Conservation (phyloP, 2,797 vertebrate genomes). For the Rallus crepitans region DNA sequence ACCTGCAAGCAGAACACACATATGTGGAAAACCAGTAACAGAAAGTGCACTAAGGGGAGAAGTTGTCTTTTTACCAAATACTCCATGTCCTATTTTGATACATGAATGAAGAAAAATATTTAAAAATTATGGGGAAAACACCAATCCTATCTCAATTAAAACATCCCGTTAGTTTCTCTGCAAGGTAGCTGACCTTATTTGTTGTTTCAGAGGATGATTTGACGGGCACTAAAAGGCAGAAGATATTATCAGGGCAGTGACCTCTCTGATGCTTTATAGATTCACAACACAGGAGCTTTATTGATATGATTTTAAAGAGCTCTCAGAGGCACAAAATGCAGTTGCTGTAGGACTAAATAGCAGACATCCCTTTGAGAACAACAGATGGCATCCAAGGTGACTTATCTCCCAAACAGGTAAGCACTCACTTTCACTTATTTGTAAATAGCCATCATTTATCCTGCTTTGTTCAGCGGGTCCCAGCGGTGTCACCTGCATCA, state of each 20-base stretch:
- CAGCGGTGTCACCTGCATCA: conserved; percentile 65
- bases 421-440: conserved; percentile 64
- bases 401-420: conserved; percentile 73
- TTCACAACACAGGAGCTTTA: conserved; percentile 75
- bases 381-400: conserved; percentile 83
- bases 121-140: neutral
- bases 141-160: conserved; percentile 26
- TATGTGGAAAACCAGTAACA: neutral
- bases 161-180: conserved; percentile 35
- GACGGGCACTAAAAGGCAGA: conserved; percentile 56
- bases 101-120: neutral
- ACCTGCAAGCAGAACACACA: neutral
- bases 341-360: conserved; percentile 76
- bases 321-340: conserved; percentile 69
- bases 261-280: conserved; percentile 67
- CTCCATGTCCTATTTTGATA: neutral
- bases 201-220: conserved; percentile 37
- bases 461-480: conserved; percentile 65
- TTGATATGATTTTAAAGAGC: conserved; percentile 78
- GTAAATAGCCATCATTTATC: conserved; percentile 78
- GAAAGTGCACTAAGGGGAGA: neutral
- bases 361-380: conserved; percentile 77
- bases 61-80: neutral
- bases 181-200: conserved; percentile 27
- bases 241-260: conserved; percentile 53